Percentiles rank a stretch among this genome's conserved stretches.
Evolutionary conservation across 2,797 vertebrate genomes (phyloP).

Genomic region (Anableps anableps): DNA sequence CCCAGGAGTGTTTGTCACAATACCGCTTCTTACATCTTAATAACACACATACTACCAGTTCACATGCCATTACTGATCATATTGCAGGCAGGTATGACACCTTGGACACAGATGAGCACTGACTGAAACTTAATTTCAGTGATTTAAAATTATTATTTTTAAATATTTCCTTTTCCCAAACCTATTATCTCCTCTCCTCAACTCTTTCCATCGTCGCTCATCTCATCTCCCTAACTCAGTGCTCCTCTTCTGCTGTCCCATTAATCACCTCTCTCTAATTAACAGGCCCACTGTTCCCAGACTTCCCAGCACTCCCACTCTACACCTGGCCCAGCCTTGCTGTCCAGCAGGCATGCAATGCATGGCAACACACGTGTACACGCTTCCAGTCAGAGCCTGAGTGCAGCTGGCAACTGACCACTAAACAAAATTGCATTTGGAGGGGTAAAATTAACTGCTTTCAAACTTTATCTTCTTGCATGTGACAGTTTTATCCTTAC

Average conservation of each 20-base stretch:
- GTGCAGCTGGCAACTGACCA: conserved; percentile 75
- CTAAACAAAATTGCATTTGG: conserved; percentile 31
- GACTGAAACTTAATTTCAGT: not conserved
- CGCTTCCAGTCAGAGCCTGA: conserved; percentile 38
- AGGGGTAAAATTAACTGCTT: conserved; percentile 36
- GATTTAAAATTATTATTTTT: conserved; percentile 6
- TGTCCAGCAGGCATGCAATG: conserved; percentile 73
- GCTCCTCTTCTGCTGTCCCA: conserved; percentile 80
- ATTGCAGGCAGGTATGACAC: conserved; percentile 6
- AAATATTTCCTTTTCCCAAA: conserved; percentile 34
- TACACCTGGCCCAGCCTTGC: conserved; percentile 87
- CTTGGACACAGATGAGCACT: not conserved
- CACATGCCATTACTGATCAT: conserved; percentile 37
- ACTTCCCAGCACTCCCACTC: conserved; percentile 76
- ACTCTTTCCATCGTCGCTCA: conserved; percentile 58
- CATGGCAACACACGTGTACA: conserved; percentile 53
- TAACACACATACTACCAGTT: conserved; percentile 69
- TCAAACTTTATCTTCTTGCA: not conserved
- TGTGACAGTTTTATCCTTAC: conserved; percentile 4
- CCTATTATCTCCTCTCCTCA: conserved; percentile 43
- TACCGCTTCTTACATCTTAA: conserved; percentile 83
- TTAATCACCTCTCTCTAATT: conserved; percentile 99
- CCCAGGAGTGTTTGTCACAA: conserved; percentile 82
- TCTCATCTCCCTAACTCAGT: conserved; percentile 64
- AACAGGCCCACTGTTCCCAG: conserved; percentile 90